phyloP scores from a whole-genome alignment of 2,797 vertebrate species.

The Linurgus olivaceus region DNA sequence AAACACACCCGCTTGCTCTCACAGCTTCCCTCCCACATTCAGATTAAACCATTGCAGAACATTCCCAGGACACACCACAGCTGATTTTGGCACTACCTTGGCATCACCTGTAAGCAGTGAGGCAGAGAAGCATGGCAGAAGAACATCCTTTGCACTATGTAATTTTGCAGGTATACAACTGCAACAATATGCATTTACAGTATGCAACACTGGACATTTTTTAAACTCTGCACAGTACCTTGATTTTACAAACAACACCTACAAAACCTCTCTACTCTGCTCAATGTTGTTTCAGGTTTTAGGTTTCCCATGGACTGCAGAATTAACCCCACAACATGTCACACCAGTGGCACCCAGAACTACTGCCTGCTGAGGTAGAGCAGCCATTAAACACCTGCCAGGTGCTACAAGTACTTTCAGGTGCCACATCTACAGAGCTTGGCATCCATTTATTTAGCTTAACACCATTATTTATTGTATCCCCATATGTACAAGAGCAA shows the following conservation, averaged over 20 bases:
- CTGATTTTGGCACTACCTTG: not conserved
- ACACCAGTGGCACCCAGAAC: not conserved
- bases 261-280: not conserved
- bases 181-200: not conserved
- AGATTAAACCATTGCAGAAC: fast-evolving
- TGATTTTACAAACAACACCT: not conserved
- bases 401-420: not conserved
- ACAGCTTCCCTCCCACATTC: not conserved
- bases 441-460: not conserved
- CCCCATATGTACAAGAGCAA: not conserved
- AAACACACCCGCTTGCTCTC: not conserved
- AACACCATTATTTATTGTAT: not conserved
- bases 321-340: not conserved
- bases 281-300: not conserved
- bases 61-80: not conserved
- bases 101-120: not conserved
- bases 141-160: not conserved
- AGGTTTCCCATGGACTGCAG: not conserved
- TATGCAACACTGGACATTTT: not conserved
- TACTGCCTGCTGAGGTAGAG: not conserved
- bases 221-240: not conserved
- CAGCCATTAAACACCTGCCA: not conserved
- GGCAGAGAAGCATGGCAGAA: not conserved
- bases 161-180: not conserved
- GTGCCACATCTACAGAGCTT: not conserved